phyloP scores from a whole-genome alignment of 2,888 invertebrate species.

The Ellobium chinense region DNA sequence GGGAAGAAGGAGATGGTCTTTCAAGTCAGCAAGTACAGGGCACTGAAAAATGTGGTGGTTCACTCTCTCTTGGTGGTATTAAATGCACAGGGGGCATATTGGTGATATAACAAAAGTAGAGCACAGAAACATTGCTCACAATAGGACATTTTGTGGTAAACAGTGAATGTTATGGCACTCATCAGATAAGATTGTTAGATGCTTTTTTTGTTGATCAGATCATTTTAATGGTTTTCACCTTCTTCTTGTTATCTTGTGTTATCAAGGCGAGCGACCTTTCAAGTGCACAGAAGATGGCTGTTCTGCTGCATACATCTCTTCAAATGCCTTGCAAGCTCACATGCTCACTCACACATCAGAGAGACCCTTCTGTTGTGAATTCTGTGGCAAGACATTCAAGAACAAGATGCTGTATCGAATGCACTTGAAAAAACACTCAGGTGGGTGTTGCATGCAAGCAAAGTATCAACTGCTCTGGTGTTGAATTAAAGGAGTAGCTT shows the following conservation, averaged over 20 bases:
- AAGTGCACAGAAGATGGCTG: constrained; percentile 35
- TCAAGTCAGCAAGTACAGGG: background rate
- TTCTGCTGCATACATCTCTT: constrained; percentile 40
- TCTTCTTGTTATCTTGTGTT: background rate
- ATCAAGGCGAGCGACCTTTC: constrained; percentile 42
- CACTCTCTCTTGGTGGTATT: too few species aligned
- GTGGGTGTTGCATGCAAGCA: too few species aligned
- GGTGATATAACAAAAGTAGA: too few species aligned
- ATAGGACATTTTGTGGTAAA: too few species aligned
- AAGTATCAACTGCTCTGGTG: too few species aligned
- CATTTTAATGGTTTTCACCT: background rate
- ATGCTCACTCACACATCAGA: constrained; percentile 40
- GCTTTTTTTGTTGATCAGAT: too few species aligned
- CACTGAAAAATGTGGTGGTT: too few species aligned
- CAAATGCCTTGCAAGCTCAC: constrained; percentile 36
- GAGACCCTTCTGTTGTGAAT: constrained; percentile 45
- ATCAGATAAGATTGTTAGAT: too few species aligned
- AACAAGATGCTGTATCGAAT: constrained; percentile 36
- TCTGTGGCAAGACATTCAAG: constrained; percentile 44
- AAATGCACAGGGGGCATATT: too few species aligned
- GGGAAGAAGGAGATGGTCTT: background rate
- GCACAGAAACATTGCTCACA: too few species aligned
- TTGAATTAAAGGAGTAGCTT: too few species aligned
- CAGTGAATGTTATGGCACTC: too few species aligned
- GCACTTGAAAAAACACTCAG: constrained; percentile 39